A percentile compares a stretch with the other conserved stretches of the same genome.
Evolutionary conservation across 2,797 vertebrate genomes (phyloP).

Genomic region (Serranus cabrilla): DNA sequence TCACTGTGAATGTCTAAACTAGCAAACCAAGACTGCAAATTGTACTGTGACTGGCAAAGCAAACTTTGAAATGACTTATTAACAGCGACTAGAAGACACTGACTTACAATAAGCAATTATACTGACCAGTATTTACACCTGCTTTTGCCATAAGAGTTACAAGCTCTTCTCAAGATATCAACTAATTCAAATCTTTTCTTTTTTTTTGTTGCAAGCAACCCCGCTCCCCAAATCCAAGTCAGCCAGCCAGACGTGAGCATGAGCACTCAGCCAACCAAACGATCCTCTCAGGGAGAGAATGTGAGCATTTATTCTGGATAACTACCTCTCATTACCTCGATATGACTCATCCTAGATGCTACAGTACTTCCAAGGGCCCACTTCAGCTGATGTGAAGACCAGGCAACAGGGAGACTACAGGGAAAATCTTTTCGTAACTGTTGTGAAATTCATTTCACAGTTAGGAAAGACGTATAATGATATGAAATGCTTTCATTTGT

Average conservation of each 20-base stretch:
- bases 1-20: neutral
- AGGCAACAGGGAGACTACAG: conserved; percentile 19
- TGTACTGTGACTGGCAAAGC: neutral
- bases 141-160: conserved; percentile 6
- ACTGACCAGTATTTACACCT: neutral
- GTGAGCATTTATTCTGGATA: conserved; percentile 72
- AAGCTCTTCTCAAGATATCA: conserved; percentile 44
- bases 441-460: conserved; percentile 25
- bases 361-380: conserved; percentile 41
- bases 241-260: conserved; percentile 67
- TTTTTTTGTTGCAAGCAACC: conserved; percentile 1
- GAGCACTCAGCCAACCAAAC: conserved; percentile 64
- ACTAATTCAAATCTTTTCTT: conserved; percentile 48
- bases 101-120: neutral
- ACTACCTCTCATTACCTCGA: conserved; percentile 76
- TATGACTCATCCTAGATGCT: conserved; percentile 79
- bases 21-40: neutral
- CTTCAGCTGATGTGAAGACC: conserved; percentile 57
- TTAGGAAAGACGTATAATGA: conserved; percentile 26
- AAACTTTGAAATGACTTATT: neutral
- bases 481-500: conserved; percentile 9
- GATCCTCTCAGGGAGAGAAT: conserved; percentile 63
- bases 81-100: neutral
- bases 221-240: conserved; percentile 41
- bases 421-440: conserved; percentile 25